Evolutionary conservation across 2,888 invertebrate genomes (phyloP), one percentile per base, ranked within the genome.

Genomic region (Villa cingulata): DNA sequence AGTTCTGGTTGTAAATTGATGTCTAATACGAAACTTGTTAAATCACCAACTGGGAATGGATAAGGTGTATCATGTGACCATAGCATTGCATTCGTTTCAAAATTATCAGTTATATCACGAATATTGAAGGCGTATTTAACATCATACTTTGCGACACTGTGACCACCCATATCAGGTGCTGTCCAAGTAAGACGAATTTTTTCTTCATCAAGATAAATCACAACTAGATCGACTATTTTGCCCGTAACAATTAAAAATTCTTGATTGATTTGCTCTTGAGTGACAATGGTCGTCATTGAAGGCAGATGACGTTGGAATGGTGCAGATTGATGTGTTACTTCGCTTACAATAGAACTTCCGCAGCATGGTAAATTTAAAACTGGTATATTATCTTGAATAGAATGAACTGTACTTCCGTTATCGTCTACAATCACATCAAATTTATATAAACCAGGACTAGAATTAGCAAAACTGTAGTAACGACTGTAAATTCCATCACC

Each of bases 401-500:
- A 38, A 29, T 48, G 74, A 3, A 74, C 74, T 9, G 72, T 74
- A 54, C 73, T 74, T 32, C 74, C 73, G 58, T 75, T 74, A 59
- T 75, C 75, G 37, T 67, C 70, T 0, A 72, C 71, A 2, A 62
- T 62, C 12, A 73, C 68, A 56, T 74, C 71, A 53, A 75, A 73
- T 5, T 68, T 72, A 56, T 74, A 75, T 34, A 67, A 58, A 16
- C 75, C 74, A 2, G 70, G 63, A 41, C 67, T 65, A 19, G 64
- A 62, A 36, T 41, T 36, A 6, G 66, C 65, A n/a, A 74, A 71
- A 51, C 68, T 72, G 54, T 77, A 75, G 59, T 77, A 79, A 40
- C 77, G 70, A 1, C 79, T 75, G 58, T 81, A 81, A 14, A 81
- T 70, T 1, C 81, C 81, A 62, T 81, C 81, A 1, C 75, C 75